Evolutionary conservation across 2,888 invertebrate species (phyloP), one percentile per base, ranked within the genome.

Genomic region (Latheticus oryzae): DNA sequence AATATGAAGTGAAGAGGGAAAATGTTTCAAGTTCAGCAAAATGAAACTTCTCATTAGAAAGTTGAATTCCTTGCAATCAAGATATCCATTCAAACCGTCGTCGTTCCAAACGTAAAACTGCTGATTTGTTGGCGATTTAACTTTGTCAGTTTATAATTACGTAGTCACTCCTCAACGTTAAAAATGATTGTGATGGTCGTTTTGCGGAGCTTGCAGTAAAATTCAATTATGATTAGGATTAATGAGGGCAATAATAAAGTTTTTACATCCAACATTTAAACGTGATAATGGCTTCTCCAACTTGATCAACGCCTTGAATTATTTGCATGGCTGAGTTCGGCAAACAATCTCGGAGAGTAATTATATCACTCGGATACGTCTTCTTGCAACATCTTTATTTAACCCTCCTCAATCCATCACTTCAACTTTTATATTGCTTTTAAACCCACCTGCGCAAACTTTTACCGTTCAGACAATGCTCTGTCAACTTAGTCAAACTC

Each of bases 281-380:
- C 54, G 66, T 62, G 67, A 69, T 67, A 68, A 69, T 67, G 66
- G 61, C 63, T 62, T 59, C 64, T 65, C 60, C 61, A 60, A 66
- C 58, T 69, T 66, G 70, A 71, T 71, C 67, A 65, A 66, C 71
- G 69, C 66, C 67, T 67, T 62, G 66, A 68, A 71, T 71, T 71
- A 71, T 70, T 70, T 68, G 70, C 71, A 66, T 69, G 66, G 61
- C 67, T 68, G 70, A 63, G 60, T 67, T 67, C 66, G 53, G 68
- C 71, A 71, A 71, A 71, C 70, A 70, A 70, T 69, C 68, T 65
- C 59, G 58, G 61, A 43, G 64, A 64, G 66, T 68, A 71, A 71
- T 71, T 71, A 70, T 67, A 63, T 66, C 64, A 65, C 60, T 62
- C 56, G 62, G 59, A 60, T 62, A 59, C 57, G 60, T 51, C 62